Base-by-base conservation (phyloP, 2,888 invertebrate genomes). In the Nycteola revayana region DNA sequence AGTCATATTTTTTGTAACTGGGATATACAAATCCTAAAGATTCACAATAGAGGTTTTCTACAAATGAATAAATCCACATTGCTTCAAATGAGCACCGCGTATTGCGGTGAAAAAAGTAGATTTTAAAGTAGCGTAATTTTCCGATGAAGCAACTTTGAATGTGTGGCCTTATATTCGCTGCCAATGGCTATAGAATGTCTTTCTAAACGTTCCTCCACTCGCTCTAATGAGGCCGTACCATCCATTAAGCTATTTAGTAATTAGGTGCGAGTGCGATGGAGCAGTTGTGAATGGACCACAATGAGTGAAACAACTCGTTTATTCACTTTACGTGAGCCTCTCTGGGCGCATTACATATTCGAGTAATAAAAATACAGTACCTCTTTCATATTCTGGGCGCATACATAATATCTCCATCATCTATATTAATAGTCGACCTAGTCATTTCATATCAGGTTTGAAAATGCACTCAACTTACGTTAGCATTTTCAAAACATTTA, bases 241-340 rank as follows among this genome's bases (percentile, higher is more conserved):
- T 75, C 73, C 80, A 80, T 79, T 82, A 78, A 65, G 75, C 78
- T 74, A 75, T 80, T 83, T 72, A 75, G 77, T 79, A 81, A 83
- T 80, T 82, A 80, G 79, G 79, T 76, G 77, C 61, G 57, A 73
- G 72, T 59, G 51, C 58, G 41, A 40, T 45, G 47, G 42, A 46
- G 49, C 52, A 61, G 60, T 60, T 59, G 65, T 53, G 64, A 70
- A 74, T 64, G 65, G 69, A 72, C 75, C 70, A 51, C 71, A 69
- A 58, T 60, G 59, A 54, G 51, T 48, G 43, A 46, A 59, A 59
- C 58, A 60, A 61, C 52, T 56, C 56, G 52, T 60, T 70, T 65
- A 66, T 61, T 65, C 60, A 60, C 60, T 50, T 37, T 45, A 49
- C 52, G 52, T 50, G 49, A 52, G 55, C 35, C 59, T 57, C 54